phyloP scores from a whole-genome alignment of 2,888 invertebrate genomes.

The Caenorhabditis angaria region DNA sequence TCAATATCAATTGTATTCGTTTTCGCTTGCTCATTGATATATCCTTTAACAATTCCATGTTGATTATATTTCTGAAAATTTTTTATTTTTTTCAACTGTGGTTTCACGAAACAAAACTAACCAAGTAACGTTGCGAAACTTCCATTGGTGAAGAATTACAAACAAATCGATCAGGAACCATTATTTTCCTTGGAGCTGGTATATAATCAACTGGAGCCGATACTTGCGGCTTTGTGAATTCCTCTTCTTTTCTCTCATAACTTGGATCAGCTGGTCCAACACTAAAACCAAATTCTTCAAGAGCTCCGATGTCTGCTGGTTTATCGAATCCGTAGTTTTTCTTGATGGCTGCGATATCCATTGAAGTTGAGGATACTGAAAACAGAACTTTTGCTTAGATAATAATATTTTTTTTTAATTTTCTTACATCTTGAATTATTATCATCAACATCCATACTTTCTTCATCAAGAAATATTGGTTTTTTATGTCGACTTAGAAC shows the following conservation, averaged over 20 bases:
- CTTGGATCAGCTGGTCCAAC: neutral
- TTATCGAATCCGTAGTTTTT: conserved; percentile 40
- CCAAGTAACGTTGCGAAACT: neutral
- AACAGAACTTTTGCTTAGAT: neutral
- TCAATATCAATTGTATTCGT: conserved; percentile 83
- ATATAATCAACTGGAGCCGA: neutral
- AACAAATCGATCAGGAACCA: conserved; percentile 30
- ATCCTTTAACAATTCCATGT: conserved; percentile 87
- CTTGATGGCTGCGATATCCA: conserved; percentile 55
- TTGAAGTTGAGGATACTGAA: conserved; percentile 46
- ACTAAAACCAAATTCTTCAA: conserved; percentile 46
- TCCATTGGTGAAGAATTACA: conserved; percentile 22
- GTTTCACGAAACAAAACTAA: neutral
- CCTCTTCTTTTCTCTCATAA: neutral
- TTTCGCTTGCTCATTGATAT: conserved; percentile 81
- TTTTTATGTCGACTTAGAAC: conserved; percentile 15
- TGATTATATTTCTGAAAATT: conserved; percentile 86
- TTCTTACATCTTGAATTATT: conserved; percentile 25
- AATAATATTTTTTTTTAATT: neutral
- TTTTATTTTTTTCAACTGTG: neutral
- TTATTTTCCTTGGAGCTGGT: conserved; percentile 19
- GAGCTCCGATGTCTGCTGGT: conserved; percentile 15
- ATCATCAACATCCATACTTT: conserved; percentile 30
- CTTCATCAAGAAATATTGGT: conserved; percentile 15
- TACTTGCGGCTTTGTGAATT: neutral